Evolutionary conservation across 2,113 vertebrate species (phyloP), one percentile per base, ranked within the genome.

Genomic region (Nestor notabilis): DNA sequence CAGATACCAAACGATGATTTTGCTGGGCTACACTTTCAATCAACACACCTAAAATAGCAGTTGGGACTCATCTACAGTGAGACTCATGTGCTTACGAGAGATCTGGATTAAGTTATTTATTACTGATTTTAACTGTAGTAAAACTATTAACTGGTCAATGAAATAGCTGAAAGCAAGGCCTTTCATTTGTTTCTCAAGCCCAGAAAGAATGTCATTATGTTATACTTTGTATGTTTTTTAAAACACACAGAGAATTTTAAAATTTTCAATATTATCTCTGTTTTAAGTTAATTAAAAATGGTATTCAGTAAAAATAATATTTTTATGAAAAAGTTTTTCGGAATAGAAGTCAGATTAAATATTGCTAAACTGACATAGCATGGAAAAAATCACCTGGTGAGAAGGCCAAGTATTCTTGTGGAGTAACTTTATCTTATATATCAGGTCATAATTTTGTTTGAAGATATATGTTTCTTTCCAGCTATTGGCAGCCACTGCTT

Each of bases 401-500:
- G 76, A 75, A 78, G 69, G 76, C 68, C 90, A 93, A 93, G 10
- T 95, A 65, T 52, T 43, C 56, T 90, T 87, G 49, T 92, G 83
- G 74, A 93, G 76, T 95, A 95, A 95, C 35, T 94, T 82, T 49
- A 12, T 95, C 74, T 90, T 93, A 81, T 52, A 37, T 92, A 84
- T 90, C 86, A 72, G 43, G 7, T 89, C 61, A 81, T 97, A 96
- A 89, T 93, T 96, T 88, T 96, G 17, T 78, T 96, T 89, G 69
- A 95, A 72, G 70, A 47, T 77, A 58, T 61, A 53, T 83, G 9
- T 58, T 86, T 90, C 12, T 78, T 95, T 96, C 72, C 92, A 96
- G 63, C 60, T 90, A 47, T 90, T 96, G 90, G 80, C 80, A 94
- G 60, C 14, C 37, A 82, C 61, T 94, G 15, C 55, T 96, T 89